phyloP scores from a whole-genome alignment of 2,888 invertebrate genomes.

The Ferdinandea cuprea region DNA sequence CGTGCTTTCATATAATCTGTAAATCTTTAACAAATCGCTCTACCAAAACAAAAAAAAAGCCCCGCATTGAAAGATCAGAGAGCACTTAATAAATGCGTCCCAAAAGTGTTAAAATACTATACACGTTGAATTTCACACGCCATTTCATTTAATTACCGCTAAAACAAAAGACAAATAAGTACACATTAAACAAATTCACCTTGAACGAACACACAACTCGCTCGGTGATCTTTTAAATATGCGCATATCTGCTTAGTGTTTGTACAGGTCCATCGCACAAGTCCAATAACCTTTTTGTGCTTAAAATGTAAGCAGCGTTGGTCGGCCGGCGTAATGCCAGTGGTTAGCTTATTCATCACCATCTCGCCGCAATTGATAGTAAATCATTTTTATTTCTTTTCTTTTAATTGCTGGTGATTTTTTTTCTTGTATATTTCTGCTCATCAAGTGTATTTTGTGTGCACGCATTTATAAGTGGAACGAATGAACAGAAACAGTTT shows the following conservation, averaged over 20 bases:
- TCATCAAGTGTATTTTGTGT: too few relatives aligned
- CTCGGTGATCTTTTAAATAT: conserved; percentile 24
- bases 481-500: too few relatives aligned
- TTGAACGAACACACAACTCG: background rate
- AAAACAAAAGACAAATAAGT: conserved; percentile 7
- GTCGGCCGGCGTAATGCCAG: conserved; percentile 14
- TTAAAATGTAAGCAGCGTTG: conserved; percentile 2
- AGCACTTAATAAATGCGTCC: background rate
- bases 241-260: conserved; percentile 25
- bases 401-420: too few relatives aligned
- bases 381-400: conserved; percentile 30
- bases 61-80: background rate
- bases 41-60: too few relatives aligned
- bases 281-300: conserved; percentile 52
- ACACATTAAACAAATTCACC: conserved; percentile 7
- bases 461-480: too few relatives aligned
- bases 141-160: conserved; percentile 17
- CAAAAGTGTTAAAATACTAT: background rate
- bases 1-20: too few relatives aligned
- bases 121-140: conserved; percentile 29
- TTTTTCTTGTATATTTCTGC: too few relatives aligned
- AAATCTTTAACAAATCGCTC: too few relatives aligned
- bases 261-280: conserved; percentile 19
- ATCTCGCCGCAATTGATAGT: conserved; percentile 21
- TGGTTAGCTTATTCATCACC: conserved; percentile 14